Percentiles rank a stretch among this genome's conserved stretches.
Conservation (phyloP, 2,113 vertebrate genomes). For the Ellobius talpinus region DNA sequence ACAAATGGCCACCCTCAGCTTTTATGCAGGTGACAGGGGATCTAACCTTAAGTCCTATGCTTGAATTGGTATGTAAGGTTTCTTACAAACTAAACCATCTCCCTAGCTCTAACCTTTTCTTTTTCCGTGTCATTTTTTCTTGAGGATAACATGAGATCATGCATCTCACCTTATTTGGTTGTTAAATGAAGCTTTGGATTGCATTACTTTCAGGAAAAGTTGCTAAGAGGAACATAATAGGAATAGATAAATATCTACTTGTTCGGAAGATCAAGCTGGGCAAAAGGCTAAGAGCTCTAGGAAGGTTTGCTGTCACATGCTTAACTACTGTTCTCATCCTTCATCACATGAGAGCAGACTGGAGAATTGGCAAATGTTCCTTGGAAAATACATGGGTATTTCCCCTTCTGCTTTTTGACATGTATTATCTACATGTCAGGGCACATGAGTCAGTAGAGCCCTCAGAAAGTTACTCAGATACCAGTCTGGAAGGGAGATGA, state of each 20-base stretch:
- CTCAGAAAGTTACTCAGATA: neutral
- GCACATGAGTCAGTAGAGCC: neutral
- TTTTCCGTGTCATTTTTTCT: neutral
- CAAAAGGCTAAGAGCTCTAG: fast-evolving
- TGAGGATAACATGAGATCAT: neutral
- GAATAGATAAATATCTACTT: neutral
- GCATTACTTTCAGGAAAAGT: neutral
- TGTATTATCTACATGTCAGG: neutral
- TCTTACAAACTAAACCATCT: neutral
- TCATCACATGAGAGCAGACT: neutral
- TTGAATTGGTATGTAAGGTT: neutral
- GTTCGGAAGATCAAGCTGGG: neutral
- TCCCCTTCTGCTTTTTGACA: neutral
- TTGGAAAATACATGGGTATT: neutral
- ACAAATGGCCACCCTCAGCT: neutral
- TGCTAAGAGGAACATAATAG: neutral
- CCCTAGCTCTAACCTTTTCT: neutral
- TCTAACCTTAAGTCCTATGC: neutral
- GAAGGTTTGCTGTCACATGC: neutral
- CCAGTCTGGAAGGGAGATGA: neutral
- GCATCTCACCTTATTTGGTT: neutral
- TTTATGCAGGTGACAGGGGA: neutral
- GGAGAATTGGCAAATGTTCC: neutral
- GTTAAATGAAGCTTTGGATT: neutral
- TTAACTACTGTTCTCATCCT: neutral